A percentile compares a stretch with the other conserved stretches of the same genome.
phyloP scores from a whole-genome alignment of 2,113 vertebrate genomes.

The Oryzias celebensis region DNA sequence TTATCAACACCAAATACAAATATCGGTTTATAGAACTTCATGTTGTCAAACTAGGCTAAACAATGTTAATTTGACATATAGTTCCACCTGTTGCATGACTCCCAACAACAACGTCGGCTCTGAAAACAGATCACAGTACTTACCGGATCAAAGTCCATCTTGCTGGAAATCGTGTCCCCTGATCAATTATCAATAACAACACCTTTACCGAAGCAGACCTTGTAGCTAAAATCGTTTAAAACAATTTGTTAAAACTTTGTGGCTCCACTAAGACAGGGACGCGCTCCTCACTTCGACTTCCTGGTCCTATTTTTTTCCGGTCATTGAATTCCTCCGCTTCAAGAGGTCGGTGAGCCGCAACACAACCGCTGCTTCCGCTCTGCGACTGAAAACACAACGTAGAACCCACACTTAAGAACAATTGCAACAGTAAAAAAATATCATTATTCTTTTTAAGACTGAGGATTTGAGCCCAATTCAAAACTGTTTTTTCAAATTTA shows the following conservation, averaged over 20 bases:
- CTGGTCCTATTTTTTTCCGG: conserved; percentile 56
- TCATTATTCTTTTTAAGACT: background rate
- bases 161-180: conserved; percentile 16
- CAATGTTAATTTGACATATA: too few relatives aligned
- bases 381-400: background rate
- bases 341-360: background rate
- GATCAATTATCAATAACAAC: background rate
- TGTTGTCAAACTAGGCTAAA: too few relatives aligned
- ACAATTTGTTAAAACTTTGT: background rate
- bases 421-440: background rate
- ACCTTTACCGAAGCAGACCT: background rate
- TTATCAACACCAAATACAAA: too few relatives aligned
- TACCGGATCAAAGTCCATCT: conserved; percentile 70
- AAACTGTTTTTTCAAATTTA: too few relatives aligned
- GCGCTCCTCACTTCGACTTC: conserved; percentile 59
- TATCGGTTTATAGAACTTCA: too few relatives aligned
- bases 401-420: background rate
- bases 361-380: rapidly evolving
- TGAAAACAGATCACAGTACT: conserved; percentile 13
- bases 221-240: conserved; percentile 4
- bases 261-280: background rate
- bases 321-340: conserved; percentile 47
- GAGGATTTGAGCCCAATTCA: too few relatives aligned
- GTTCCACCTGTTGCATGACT: background rate
- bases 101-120: background rate